Conservation (phyloP, 2,888 invertebrate genomes). For the Ectemnius lituratus region DNA sequence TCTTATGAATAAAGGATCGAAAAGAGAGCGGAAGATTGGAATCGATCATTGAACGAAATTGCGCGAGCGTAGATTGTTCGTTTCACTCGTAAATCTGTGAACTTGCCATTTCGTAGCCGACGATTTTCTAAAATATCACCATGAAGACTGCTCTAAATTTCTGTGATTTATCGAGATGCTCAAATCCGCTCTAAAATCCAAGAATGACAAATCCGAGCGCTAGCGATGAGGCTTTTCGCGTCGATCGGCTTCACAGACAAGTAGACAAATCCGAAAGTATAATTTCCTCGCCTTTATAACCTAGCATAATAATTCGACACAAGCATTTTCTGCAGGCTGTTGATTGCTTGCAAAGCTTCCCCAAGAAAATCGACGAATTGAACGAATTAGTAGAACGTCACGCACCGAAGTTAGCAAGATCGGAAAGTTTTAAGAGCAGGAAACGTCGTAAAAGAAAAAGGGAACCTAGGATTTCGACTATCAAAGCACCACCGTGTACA, state of each 20-base stretch:
- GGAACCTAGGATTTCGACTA: too few relatives aligned
- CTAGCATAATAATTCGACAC: not conserved
- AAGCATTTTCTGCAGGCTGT: conserved; percentile 58
- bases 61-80: conserved; percentile 43
- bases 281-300: conserved; percentile 15
- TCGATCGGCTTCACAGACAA: conserved; percentile 67
- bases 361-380: conserved; percentile 66
- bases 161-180: conserved; percentile 58
- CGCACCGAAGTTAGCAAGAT: conserved; percentile 59
- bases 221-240: conserved; percentile 57
- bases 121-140: conserved; percentile 46
- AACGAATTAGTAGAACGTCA: conserved; percentile 65
- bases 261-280: conserved; percentile 44
- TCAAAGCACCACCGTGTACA: too few relatives aligned
- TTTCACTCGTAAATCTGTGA: conserved; percentile 14
- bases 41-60: too few relatives aligned
- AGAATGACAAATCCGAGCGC: conserved; percentile 47
- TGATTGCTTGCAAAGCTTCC: conserved; percentile 65
- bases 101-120: conserved; percentile 14
- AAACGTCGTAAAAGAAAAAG: too few relatives aligned
- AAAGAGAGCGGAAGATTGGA: too few relatives aligned
- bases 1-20: too few relatives aligned
- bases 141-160: conserved; percentile 70
- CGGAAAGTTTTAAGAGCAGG: too few relatives aligned
- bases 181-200: conserved; percentile 20